Evolutionary conservation across 2,113 vertebrate species (phyloP), one percentile per base, ranked within the genome.

Genomic region (Brachionichthys hirsutus): DNA sequence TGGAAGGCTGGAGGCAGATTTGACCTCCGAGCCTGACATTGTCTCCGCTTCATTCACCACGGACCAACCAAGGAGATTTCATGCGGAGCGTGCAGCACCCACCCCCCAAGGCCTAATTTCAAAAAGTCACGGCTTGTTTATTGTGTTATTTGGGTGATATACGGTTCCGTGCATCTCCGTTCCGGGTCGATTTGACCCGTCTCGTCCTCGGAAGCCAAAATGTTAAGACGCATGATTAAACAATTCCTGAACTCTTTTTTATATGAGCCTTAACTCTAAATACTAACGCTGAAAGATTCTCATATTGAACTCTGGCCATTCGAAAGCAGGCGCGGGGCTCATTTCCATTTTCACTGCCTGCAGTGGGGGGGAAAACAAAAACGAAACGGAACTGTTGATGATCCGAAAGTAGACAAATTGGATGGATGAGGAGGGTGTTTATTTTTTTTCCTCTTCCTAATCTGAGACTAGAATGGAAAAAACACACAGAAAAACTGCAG

Each of bases 291-390:
- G 73, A 74, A 85, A 69, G 56, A 66, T 80, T 85, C 75, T 74
- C 54, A 67, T 58, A 78, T 67, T 77, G 67, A 81, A 78, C 72
- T 61, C 54, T 46, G 72, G 62, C 62, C 56, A 45, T 70, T 75
- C 73, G 45, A 59, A 72, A 66, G 59, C 67, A 73, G 68, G 34
- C 60, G 49, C 24, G 20, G 35, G 76, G 76, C 67, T 81, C 18
- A 83, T 85, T 81, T 81, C 48, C 72, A 80, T 85, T 80, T 77
- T 77, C 68, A 67, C 54, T 11, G 72, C 75, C 70, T 51, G 65
- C 57, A 76, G 65, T 78, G 49, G 54, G 16, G n/a, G n/a, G n/a
- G n/a, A n/a, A n/a, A n/a, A n/a, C n/a, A n/a, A n/a, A 41, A 60
- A 60, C 51, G 44, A 58, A 0, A 58, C 4, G 62, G 47, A 67